Conservation (phyloP, 2,113 vertebrate genomes). For the Cardinalis cardinalis region DNA sequence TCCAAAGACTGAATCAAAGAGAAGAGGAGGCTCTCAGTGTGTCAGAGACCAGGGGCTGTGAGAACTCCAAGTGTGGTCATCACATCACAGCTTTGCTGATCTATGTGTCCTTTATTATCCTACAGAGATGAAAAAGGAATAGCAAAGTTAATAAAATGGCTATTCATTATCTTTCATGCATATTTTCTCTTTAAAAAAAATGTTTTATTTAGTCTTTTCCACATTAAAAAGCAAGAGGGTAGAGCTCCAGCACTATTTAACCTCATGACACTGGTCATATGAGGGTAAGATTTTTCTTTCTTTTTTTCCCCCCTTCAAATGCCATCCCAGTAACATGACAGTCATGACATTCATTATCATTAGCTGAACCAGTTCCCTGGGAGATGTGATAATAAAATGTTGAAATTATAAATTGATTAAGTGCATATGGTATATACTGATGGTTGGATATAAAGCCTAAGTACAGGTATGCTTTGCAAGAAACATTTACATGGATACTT, state of each 20-base stretch:
- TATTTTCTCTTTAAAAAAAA: slow-evolving; percentile 1
- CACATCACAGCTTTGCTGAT: background rate
- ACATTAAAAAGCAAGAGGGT: background rate
- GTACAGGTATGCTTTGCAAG: background rate
- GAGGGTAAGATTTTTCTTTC: background rate
- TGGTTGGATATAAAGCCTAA: background rate
- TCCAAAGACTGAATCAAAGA: background rate
- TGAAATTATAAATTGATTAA: slow-evolving; percentile 31
- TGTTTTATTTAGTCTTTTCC: slow-evolving; percentile 36
- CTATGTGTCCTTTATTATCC: slow-evolving; percentile 29
- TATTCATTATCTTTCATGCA: slow-evolving; percentile 1
- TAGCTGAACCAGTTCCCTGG: slow-evolving; percentile 37
- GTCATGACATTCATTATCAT: slow-evolving; percentile 27
- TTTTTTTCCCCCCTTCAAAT: background rate
- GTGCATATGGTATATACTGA: background rate
- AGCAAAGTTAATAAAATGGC: slow-evolving; percentile 31
- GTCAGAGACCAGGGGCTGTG: background rate
- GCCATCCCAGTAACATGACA: background rate
- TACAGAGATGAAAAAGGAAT: background rate
- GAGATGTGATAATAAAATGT: slow-evolving; percentile 31
- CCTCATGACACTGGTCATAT: background rate
- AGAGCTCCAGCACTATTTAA: slow-evolving; percentile 13
- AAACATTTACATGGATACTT: background rate
- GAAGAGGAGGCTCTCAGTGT: background rate
- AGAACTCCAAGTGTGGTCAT: background rate